Evolutionary conservation across 2,113 vertebrate species (phyloP).

Genomic region (Rhinichthys klamathensis): DNA sequence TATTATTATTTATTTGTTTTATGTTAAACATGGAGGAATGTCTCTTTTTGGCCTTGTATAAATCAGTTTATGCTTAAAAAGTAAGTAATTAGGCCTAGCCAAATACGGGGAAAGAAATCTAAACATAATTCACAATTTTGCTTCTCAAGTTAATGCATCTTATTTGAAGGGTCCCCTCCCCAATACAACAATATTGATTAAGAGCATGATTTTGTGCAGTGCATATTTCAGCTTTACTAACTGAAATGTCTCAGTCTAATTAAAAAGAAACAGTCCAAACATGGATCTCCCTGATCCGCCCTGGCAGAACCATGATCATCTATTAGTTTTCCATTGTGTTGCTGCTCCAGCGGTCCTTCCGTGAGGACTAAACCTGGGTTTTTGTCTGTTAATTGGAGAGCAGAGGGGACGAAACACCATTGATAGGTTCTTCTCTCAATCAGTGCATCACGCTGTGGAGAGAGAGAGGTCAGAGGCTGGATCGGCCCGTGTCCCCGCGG

Average conservation of each 20-base stretch:
- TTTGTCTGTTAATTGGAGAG: slow-evolving; percentile 80
- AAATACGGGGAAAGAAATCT: neutral
- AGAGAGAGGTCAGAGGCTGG: slow-evolving; percentile 76
- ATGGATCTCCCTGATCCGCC: slow-evolving; percentile 15
- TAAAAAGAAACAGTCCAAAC: slow-evolving; percentile 49
- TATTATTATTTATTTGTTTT: too few species aligned
- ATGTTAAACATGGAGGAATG: too few species aligned
- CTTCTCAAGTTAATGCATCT: neutral
- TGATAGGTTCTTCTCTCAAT: slow-evolving; percentile 77
- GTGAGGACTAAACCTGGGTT: slow-evolving; percentile 57
- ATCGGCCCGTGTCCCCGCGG: slow-evolving; percentile 74
- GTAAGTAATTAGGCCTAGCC: neutral
- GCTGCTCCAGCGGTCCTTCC: slow-evolving; percentile 30
- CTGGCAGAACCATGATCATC: slow-evolving; percentile 45
- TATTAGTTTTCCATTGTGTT: slow-evolving; percentile 55
- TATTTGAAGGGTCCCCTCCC: neutral
- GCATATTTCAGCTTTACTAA: neutral
- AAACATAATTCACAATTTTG: neutral
- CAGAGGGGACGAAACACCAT: slow-evolving; percentile 72
- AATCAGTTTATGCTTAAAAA: neutral
- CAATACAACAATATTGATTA: neutral
- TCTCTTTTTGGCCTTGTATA: neutral
- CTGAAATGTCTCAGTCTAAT: slow-evolving; percentile 23
- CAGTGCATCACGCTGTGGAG: slow-evolving; percentile 72
- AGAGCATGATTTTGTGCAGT: neutral